These are phyloP conservation scores for Paradoxurus hermaphroditus DNA, from an alignment of 2,113 vertebrate species.

Conservation along the genomic window DNA sequence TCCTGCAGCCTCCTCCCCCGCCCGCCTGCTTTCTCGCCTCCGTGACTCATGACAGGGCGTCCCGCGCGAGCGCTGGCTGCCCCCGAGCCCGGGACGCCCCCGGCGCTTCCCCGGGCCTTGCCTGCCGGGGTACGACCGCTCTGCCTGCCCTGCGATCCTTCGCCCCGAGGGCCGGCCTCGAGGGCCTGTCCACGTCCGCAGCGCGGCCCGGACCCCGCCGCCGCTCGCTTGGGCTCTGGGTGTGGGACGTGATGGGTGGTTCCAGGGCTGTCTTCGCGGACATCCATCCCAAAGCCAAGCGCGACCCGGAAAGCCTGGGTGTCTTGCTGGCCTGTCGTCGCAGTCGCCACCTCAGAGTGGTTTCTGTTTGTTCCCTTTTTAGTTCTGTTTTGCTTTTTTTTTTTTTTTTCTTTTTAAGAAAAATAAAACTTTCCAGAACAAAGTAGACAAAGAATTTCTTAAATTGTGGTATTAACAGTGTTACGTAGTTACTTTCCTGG, in stretches of 20 bases:
- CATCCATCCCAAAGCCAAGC: conserved; percentile 45
- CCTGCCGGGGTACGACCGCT: neutral
- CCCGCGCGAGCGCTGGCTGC: conserved; percentile 36
- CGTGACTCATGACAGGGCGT: conserved; percentile 74
- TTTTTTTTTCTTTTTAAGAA: neutral
- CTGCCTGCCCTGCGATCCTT: neutral
- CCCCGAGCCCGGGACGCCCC: conserved; percentile 24
- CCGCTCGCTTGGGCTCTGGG: neutral
- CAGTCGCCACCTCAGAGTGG: conserved; percentile 26
- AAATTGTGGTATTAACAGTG: conserved; percentile 26
- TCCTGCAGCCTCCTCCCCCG: neutral
- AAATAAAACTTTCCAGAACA: conserved; percentile 71
- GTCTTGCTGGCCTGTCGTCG: conserved; percentile 11
- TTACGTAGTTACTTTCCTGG: neutral
- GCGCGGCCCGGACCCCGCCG: neutral
- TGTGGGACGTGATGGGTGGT: conserved; percentile 59
- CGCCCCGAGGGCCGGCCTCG: neutral
- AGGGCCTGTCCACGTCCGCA: neutral
- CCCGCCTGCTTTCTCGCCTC: conserved; percentile 7
- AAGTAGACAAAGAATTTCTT: conserved; percentile 47
- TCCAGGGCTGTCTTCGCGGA: conserved; percentile 19
- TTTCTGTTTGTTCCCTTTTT: conserved; percentile 56
- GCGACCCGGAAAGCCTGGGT: conserved; percentile 47
- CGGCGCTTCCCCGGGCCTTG: conserved; percentile 27
- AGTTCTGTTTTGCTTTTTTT: conserved; percentile 7